Base-by-base conservation (phyloP, 2,797 vertebrate species). In the Rhinatrema bivittatum region DNA sequence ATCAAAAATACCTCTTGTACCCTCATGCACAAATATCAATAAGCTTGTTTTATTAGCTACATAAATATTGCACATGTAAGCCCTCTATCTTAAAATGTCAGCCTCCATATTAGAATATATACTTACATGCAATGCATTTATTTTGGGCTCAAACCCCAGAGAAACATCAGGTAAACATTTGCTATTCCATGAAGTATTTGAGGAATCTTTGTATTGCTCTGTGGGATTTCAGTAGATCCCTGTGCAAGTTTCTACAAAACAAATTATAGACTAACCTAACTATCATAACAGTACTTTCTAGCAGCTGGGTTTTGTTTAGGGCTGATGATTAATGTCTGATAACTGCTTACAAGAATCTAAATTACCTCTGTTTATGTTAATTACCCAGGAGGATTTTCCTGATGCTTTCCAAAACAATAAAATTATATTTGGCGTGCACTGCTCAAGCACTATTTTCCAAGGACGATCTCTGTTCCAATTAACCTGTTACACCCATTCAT, bases 211-310 rank as follows among this genome's bases (percentile, higher is more conserved):
- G 24, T 22, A 40, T 9, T 22, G 10, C 20, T 22, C 16, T 11
- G 14, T 2, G 2, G 4, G 23, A 38, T 46, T 36, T 39, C 14
- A 31, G 9, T 16, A 52, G 30, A 47, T 1, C 2, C 13, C 30
- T 22, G 14, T n/a, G 3, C 7, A 45, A 28, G 20, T 23, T 22
- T 33, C 38, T 46, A 22, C 16, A 4, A 45, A 55, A 51, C 42
- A 45, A 16, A 25, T 17, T 21, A 27, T 49, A 29, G 14, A 1
- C 13, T 36, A 7, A 21, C n/a, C 39, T 39, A 25, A 15, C n/a
- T 29, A 30, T 35, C 17, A 36, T 8, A n/a, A n/a, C n/a, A 32
- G 10, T 29, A 32, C 16, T 16, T 16, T 15, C 22, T 25, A 39
- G n/a, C 11, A 32, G 25, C 6, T 40, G 21, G 5, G 29, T 40